A percentile compares a stretch with the other conserved stretches of the same genome.
Evolutionary conservation across 2,888 invertebrate species (phyloP).

Genomic region (Campopleginae sp.): DNA sequence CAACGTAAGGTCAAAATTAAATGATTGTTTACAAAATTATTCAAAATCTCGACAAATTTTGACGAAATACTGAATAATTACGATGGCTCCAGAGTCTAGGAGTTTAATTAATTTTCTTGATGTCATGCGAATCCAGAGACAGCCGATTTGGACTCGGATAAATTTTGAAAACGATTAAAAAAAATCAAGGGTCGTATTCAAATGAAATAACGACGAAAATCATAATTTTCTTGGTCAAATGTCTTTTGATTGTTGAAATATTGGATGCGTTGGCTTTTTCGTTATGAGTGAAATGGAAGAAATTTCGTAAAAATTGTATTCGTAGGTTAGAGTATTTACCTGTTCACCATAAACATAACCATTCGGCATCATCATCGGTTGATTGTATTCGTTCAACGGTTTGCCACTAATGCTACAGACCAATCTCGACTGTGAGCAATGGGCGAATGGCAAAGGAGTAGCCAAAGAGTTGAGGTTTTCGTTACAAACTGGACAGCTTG

Average conservation of each 20-base stretch:
- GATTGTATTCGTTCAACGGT: conserved; percentile 98
- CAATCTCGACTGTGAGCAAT: conserved; percentile 97
- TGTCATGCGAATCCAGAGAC: too few species aligned
- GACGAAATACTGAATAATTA: not conserved
- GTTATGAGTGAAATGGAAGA: not conserved
- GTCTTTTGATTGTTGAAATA: too few species aligned
- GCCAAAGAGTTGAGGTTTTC: conserved; percentile 95
- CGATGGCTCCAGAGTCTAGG: too few species aligned
- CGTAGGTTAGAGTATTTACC: conserved; percentile 85
- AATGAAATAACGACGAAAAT: not conserved
- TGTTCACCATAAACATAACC: conserved; percentile 98
- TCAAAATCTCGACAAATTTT: not conserved
- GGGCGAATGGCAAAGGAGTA: conserved; percentile 94
- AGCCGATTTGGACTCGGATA: too few species aligned
- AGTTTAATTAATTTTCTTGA: too few species aligned
- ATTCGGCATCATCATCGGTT: conserved; percentile 99
- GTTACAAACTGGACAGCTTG: conserved; percentile 97
- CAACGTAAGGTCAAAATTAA: not conserved
- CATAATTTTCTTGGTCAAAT: not conserved
- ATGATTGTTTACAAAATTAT: not conserved
- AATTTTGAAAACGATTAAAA: too few species aligned
- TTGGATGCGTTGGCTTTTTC: not conserved
- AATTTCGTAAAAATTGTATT: not conserved
- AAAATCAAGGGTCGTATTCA: not conserved
- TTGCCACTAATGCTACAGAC: conserved; percentile 96